Evolutionary conservation across 1,140 invertebrate genomes (phyloP), one percentile per base, ranked within the genome.

Genomic region (Caenorhabditis remanei): DNA sequence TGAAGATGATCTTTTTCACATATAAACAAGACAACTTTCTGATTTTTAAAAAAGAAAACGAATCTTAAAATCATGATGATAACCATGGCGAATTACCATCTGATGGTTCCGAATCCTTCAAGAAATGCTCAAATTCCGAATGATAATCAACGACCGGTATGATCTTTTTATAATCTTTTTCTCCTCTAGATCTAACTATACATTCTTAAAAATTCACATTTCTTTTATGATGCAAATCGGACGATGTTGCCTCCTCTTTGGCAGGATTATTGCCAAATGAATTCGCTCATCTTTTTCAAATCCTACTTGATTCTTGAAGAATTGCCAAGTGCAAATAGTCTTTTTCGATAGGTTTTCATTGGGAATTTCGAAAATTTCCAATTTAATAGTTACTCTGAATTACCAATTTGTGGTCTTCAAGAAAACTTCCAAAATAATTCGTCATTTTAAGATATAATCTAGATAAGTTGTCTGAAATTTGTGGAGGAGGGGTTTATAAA

Each of bases 51-150:
- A 24, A 46, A 48, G 5, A 79, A 53, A 79, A 43, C 71, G 9
- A 16, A 79, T 32, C 32, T 32, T 32, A 79, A 79, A 41, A 79
- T 50, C 71, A 79, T 50, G 46, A 79, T 79, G 71, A 79, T 50
- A 24, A 50, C 71, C 40, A 75, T 79, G 71, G 71, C 71, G 4
- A 79, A 79, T n/a, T 79, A 79, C 71, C 71, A 79, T 79, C 46
- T 79, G n/a, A 79, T 79, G 71, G 46, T 50, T 50, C 71, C 43
- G 24, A 79, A 79, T 50, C 21, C 71, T 11, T 79, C 71, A 6
- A 50, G 71, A 53, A 50, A n/a, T 50, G 71, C 71, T 16, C 71
- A 79, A 48, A 79, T 21, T 50, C n/a, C 46, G n/a, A 50, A 53
- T 50, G 71, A 48, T 24, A 19, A n/a, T 79, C 71, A 43, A 48